Evolutionary conservation across 2,113 vertebrate genomes (phyloP), one percentile per base, ranked within the genome.

Genomic region (Podarcis raffonei): DNA sequence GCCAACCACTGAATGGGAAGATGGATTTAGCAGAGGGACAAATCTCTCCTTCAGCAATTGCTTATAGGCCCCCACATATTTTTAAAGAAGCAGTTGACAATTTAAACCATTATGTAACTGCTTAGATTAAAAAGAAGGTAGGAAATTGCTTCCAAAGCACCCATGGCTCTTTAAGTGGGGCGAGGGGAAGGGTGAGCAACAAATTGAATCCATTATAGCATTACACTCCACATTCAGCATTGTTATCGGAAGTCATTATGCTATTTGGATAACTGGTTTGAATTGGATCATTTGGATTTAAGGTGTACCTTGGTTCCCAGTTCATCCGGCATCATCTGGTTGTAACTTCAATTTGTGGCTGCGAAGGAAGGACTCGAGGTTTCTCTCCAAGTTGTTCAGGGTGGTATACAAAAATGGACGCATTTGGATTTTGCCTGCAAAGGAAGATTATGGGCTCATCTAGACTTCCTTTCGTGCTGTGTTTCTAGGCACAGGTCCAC

Each of bases 141-240:
- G 69, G 62, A 75, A 76, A 53, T 53, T 57, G 11, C 0, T 87
- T 75, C 32, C 23, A 37, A 89, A 85, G 66, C 1, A 35, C 39
- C 4, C 3, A 0, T 0, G 1, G 59, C 59, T 62, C 13, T 62
- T 62, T 20, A 62, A 62, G 2, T 0, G 32, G 32, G 80, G 23
- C 71, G 30, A 81, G 20, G 16, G 22, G 23, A 3, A 71, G 11
- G 42, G 35, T 35, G 4, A 83, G 62, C 62, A 68, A 81, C 9
- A 37, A 37, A 62, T 65, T 5, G 53, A 88, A 30, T 11, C 27
- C 22, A 7, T 23, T 4, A 30, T 72, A 32, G 48, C 62, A 13
- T 39, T 53, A 53, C 8, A 12, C 25, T 18, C 62, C 37, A 0
- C 2, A 2, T 4, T 59, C 3, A 78, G 6, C 0, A 7, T 2